These are phyloP conservation scores for Heliconius sara DNA, from an alignment of 2,888 invertebrate species.

Conservation along the genomic window DNA sequence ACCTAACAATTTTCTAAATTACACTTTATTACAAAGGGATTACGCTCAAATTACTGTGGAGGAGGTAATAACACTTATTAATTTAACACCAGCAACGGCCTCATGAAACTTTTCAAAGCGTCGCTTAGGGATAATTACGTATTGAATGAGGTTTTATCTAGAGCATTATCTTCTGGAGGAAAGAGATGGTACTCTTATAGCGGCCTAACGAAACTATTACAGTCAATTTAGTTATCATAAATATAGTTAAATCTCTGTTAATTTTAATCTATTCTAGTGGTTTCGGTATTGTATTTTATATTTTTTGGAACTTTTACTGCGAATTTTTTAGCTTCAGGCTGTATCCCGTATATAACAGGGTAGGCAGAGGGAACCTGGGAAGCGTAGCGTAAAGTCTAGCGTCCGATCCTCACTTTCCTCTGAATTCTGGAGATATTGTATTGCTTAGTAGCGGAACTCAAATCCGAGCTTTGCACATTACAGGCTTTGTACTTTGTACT, in stretches of 20 bases:
- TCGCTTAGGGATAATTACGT: constrained; percentile 43
- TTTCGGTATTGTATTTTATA: no score
- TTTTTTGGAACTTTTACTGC: no score
- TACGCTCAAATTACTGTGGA: constrained; percentile 17
- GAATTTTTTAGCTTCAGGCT: neutral
- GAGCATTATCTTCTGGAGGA: constrained; percentile 31
- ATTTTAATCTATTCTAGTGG: neutral
- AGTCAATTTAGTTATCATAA: constrained; percentile 25
- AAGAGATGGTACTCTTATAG: constrained; percentile 21
- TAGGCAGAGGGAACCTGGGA: neutral
- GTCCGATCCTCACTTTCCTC: neutral
- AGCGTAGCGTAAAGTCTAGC: no score
- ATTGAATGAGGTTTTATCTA: constrained; percentile 42
- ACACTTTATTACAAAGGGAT: neutral
- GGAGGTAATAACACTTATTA: constrained; percentile 39
- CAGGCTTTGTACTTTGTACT: no score
- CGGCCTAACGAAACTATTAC: constrained; percentile 27
- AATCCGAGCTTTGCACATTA: neutral
- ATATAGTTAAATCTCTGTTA: constrained; percentile 6
- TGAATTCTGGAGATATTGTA: neutral
- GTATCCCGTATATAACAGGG: neutral
- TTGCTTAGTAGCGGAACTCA: neutral
- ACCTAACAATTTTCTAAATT: constrained; percentile 18
- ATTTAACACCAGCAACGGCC: constrained; percentile 40
- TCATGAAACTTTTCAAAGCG: constrained; percentile 45